Evolutionary conservation across 2,797 vertebrate species (phyloP).

Genomic region (Fringilla coelebs): DNA sequence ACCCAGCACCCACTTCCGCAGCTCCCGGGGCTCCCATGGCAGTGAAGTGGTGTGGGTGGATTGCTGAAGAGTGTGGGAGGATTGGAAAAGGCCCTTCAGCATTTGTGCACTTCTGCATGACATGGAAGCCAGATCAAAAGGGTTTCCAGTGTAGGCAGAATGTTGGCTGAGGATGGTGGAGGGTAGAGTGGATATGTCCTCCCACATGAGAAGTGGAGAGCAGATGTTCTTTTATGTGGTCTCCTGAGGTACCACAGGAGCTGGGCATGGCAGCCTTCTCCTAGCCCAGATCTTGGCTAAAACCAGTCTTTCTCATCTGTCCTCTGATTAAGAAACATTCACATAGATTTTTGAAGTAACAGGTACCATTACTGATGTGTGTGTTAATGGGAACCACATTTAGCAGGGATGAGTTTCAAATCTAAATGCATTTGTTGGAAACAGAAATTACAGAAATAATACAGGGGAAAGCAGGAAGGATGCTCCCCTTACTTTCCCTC

Average conservation of each 20-base stretch:
- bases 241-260: background rate
- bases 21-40: background rate
- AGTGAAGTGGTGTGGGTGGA: conserved; percentile 6
- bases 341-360: background rate
- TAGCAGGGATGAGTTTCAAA: background rate
- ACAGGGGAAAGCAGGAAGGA: background rate
- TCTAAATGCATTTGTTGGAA: background rate
- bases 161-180: background rate
- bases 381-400: background rate
- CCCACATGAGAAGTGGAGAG: background rate
- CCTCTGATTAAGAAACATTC: background rate
- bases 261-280: background rate
- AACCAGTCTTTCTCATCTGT: background rate
- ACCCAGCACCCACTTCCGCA: conserved; percentile 24
- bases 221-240: background rate
- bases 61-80: conserved; percentile 12
- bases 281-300: background rate
- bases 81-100: conserved; percentile 33
- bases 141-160: background rate
- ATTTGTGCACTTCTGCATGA: background rate
- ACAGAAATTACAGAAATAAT: background rate
- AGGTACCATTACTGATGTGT: background rate
- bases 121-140: conserved; percentile 22
- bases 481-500: background rate
- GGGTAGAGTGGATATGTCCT: background rate